Evolutionary conservation across 2,797 vertebrate species (phyloP).

Genomic region (Steatocranus sp.): DNA sequence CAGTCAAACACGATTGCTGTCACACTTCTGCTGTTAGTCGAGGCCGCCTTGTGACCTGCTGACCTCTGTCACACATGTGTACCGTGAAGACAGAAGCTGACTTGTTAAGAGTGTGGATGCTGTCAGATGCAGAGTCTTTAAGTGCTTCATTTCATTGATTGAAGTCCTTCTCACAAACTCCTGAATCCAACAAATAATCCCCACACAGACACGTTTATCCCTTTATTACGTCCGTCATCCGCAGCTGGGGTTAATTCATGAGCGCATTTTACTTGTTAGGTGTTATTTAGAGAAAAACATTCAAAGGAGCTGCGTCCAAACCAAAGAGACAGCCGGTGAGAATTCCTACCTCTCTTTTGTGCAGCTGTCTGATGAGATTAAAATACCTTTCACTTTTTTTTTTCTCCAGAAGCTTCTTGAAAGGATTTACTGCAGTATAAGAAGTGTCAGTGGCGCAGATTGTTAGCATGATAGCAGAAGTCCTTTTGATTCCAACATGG

Average conservation of each 20-base stretch:
- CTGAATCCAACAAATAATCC: not conserved
- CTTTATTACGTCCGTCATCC: not conserved
- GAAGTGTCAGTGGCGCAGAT: slow-evolving; percentile 13
- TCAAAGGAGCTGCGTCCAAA: not conserved
- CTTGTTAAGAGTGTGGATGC: not conserved
- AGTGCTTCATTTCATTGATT: not conserved
- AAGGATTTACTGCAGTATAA: not conserved
- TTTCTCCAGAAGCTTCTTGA: slow-evolving; percentile 11
- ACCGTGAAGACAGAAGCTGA: not conserved
- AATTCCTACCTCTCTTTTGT: not conserved
- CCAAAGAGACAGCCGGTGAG: not conserved
- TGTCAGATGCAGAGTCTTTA: not conserved
- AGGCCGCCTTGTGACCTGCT: not conserved
- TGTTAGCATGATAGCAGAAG: slow-evolving; percentile 22
- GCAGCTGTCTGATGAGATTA: slow-evolving; percentile 26
- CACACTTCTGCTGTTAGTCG: not conserved
- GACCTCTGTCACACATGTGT: not conserved
- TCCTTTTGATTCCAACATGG: slow-evolving; percentile 39
- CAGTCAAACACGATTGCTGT: not conserved
- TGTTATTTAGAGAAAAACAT: not conserved
- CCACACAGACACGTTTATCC: not conserved
- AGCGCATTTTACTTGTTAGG: not conserved
- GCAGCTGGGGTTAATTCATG: not conserved
- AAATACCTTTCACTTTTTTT: slow-evolving; percentile 2
- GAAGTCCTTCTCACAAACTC: not conserved